Evolutionary conservation across 2,113 vertebrate genomes (phyloP), one percentile per base, ranked within the genome.

Genomic region (Dromaius novaehollandiae): DNA sequence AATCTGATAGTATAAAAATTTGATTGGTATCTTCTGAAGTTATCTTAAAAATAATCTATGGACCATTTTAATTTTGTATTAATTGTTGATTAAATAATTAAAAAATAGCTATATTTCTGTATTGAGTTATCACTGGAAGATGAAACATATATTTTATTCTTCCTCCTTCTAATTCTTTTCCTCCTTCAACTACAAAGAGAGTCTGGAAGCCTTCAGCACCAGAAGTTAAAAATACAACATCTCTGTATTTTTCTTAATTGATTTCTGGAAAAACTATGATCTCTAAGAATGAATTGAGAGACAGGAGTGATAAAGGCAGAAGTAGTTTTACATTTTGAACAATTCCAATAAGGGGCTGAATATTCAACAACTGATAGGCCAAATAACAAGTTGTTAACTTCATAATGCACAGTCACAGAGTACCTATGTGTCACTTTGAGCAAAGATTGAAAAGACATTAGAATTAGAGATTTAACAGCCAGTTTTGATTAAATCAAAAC

Each of bases 331-430:
- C 96, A 97, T 97, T 96, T 96, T 96, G 88, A 97, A 96, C 91
- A 97, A 96, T 97, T 97, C 91, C 93, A 95, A 65, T 82, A 84
- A 93, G 89, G 19, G 95, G 86, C 86, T 97, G 96, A 96, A 96
- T 97, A 96, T 97, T 97, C 94, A 97, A 96, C 70, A 95, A 93
- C 86, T 96, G 96, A 96, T 97, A 96, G 97, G 93, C 95, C 95
- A 96, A 97, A 97, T 97, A 97, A 97, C 96, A 97, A 97, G 97
- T 89, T 97, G 97, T 97, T 97, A 97, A 96, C 93, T 97, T 97
- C 89, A 91, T 86, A 96, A 97, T 91, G 94, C 79, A 44, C 93
- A 95, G 95, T 97, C 97, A 94, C 75, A 13, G 96, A 96, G 97
- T 95, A 93, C 21, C 7, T 95, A 63, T 44, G 90, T 97, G 97